These are phyloP conservation scores for Philypnodon macrostomus DNA, from an alignment of 2,797 vertebrate genomes.

Conservation along the genomic window DNA sequence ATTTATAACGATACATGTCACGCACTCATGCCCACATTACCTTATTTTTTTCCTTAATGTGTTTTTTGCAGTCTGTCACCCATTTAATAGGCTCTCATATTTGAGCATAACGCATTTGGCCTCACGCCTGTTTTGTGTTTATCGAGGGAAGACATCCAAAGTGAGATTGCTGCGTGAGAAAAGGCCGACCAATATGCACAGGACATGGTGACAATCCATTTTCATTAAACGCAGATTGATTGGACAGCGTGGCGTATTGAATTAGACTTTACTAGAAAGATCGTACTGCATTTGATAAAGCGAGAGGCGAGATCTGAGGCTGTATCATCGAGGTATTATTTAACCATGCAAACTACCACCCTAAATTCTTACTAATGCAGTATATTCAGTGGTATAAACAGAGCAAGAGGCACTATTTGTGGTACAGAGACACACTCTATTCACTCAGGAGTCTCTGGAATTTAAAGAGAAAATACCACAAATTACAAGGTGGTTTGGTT, in stretches of 20 bases:
- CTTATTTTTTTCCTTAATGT: conserved; percentile 23
- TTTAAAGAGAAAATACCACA: too few relatives aligned
- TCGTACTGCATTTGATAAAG: conserved; percentile 5
- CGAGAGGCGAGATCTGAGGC: not conserved
- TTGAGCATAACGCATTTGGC: conserved; percentile 4
- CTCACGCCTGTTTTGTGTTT: not conserved
- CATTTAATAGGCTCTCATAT: conserved; percentile 11
- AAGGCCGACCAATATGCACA: conserved; percentile 3
- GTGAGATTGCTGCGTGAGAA: conserved; percentile 12
- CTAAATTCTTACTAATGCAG: too few relatives aligned
- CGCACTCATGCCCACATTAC: conserved; percentile 1
- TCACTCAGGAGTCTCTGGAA: too few relatives aligned
- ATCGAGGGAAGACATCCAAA: not conserved
- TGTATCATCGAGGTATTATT: too few relatives aligned
- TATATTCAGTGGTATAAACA: too few relatives aligned
- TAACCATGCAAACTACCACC: too few relatives aligned
- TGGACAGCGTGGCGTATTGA: conserved; percentile 16
- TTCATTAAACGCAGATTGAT: conserved; percentile 4
- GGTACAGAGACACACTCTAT: too few relatives aligned
- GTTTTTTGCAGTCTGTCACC: conserved; percentile 18
- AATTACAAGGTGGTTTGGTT: too few relatives aligned
- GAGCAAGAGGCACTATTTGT: too few relatives aligned
- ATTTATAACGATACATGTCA: conserved; percentile 18
- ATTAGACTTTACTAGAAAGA: conserved; percentile 8
- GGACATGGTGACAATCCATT: conserved; percentile 5